Evolutionary conservation across 1,140 invertebrate species (phyloP), one percentile per base, ranked within the genome.

Genomic region (Aphis craccivora): DNA sequence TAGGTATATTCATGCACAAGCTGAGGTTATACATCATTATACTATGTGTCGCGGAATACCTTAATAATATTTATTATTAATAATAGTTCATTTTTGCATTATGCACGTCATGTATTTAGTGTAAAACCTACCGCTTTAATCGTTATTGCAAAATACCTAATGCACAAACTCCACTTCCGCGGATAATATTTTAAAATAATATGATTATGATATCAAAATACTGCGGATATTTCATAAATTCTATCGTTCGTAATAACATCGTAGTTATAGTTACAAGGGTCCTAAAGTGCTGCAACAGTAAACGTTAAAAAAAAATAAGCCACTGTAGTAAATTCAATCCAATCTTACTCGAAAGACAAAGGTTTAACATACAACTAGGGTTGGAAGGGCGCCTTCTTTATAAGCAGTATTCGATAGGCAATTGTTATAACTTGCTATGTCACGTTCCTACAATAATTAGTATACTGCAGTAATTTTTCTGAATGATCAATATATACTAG

Each of bases 291-390:
- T 18, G n/a, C 14, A 76, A 30, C 30, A 67, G n/a, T 67, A 4
- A 67, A 67, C n/a, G 60, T n/a, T n/a, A 76, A 76, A 76, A 76
- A 76, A 76, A 76, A 76, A 76, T 76, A 76, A n/a, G 30, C 60
- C 60, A 76, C 30, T 5, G n/a, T 0, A n/a, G 30, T n/a, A 76
- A n/a, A 76, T 76, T 76, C n/a, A 76, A 76, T n/a, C 60, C 30
- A n/a, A 4, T 14, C 4, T 5, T 22, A 76, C 60, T n/a, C 18
- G 60, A 76, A 4, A 76, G 4, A 76, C 30, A 18, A 60, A 76
- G 4, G 8, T 67, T 30, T 67, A n/a, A 18, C 60, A 67, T 67
- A 67, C 18, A n/a, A 76, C 60, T 30, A 76, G 30, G 60, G 30
- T n/a, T n/a, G 30, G 4, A n/a, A 76, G 14, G 4, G 14, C 14